phyloP scores from a whole-genome alignment of 2,888 invertebrate species.

The Aleiodes alternator region DNA sequence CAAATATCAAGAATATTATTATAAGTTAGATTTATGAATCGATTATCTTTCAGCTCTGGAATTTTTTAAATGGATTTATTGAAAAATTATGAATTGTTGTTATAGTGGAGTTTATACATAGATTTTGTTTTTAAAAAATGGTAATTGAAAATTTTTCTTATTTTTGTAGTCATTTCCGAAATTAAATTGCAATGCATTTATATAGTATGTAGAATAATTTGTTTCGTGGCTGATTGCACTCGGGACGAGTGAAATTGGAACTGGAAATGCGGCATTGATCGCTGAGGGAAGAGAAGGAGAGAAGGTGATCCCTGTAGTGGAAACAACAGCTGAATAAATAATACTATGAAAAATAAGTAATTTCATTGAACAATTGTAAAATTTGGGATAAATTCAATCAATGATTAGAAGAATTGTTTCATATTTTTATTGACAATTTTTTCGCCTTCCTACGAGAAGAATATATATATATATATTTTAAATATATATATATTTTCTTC shows the following conservation, averaged over 20 bases:
- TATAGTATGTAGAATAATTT: slow-evolving; percentile 35
- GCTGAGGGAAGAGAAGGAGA: slow-evolving; percentile 14
- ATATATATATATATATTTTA: too few species aligned
- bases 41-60: too few species aligned
- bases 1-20: neutral
- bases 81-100: too few species aligned
- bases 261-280: slow-evolving; percentile 60
- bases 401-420: slow-evolving; percentile 6
- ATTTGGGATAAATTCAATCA: slow-evolving; percentile 3
- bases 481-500: too few species aligned
- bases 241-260: slow-evolving; percentile 51
- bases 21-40: too few species aligned
- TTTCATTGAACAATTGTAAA: slow-evolving; percentile 22
- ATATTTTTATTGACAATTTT: neutral
- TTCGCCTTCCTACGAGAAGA: too few species aligned
- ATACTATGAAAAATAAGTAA: slow-evolving; percentile 1
- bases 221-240: slow-evolving; percentile 42
- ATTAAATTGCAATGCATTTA: slow-evolving; percentile 12
- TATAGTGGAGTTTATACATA: too few species aligned
- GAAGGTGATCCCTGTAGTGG: neutral
- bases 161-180: slow-evolving; percentile 14
- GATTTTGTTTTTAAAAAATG: neutral
- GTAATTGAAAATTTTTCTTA: slow-evolving; percentile 22
- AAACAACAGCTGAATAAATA: slow-evolving; percentile 19
- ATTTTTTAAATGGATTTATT: too few species aligned